Base-by-base conservation (phyloP, 2,113 vertebrate species). In the Parotia lawesii region DNA sequence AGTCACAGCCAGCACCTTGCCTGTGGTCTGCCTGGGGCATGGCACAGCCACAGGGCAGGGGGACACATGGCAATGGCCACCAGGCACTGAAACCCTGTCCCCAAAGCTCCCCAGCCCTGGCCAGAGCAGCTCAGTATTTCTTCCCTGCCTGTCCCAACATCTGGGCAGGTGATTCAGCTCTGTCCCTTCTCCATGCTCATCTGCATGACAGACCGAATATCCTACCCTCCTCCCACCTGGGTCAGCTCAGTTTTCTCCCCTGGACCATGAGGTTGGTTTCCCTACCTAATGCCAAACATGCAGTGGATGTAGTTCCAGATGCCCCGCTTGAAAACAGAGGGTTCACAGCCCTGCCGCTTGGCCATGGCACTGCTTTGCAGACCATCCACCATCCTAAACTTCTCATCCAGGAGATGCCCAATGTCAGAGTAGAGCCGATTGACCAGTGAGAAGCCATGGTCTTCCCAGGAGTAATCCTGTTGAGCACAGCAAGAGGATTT, bases 261-360 rank as follows among this genome's bases (percentile, higher is more conserved):
- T 4, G 31, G n/a, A 33, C 31, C 3, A 0, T 1, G 1, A 75
- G 47, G n/a, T 4, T 47, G 33, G 45, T 74, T 69, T 53, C 51
- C 93, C 90, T 97, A 99, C 98, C 98, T 98, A 95, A 99, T 99
- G 85, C 98, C 98, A 73, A 99, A 98, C 87, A 98, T 98, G 97
- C 98, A 98, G 84, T 99, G 98, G 94, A 99, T 98, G 95, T 99
- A 99, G 93, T 99, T 99, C 98, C 98, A 99, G 96, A 99, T 98
- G 33, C 98, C 98, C 9, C 98, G 97, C 94, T 98, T 99, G 89
- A 98, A 97, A 56, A 94, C 93, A 0, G 97, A 97, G n/a, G 95
- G 95, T 38, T 99, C 98, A 1, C 98, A 98, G 92, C 98, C 98
- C 89, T 98, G 98, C 70, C 98, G 57, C 85, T 96, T 97, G 89